phyloP scores from a whole-genome alignment of 1,140 invertebrate genomes.

The Leptopilina boulardi region DNA sequence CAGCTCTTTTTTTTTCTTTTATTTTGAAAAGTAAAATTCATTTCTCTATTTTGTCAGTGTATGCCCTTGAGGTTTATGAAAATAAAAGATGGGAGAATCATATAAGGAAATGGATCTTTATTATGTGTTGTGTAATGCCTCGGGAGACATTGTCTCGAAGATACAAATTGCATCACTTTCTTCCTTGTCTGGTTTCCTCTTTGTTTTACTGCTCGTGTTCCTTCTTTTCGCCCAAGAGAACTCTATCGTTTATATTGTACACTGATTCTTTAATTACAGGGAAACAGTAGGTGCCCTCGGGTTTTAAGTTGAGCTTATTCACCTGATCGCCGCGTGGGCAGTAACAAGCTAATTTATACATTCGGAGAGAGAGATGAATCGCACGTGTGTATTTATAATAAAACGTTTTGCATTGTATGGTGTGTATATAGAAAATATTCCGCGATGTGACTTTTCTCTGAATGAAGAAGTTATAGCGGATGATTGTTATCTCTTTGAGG shows the following conservation, averaged over 20 bases:
- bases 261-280: constrained; percentile 23
- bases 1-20: too few species aligned
- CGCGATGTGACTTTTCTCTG: too few species aligned
- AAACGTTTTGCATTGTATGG: too few species aligned
- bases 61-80: not conserved
- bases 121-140: constrained; percentile 8
- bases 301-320: not conserved
- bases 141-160: not conserved
- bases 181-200: not conserved
- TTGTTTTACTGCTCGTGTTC: not conserved
- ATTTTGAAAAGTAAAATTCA: not conserved
- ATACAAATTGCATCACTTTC: constrained; percentile 24
- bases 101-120: constrained; percentile 6
- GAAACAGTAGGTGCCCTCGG: constrained; percentile 6
- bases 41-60: not conserved
- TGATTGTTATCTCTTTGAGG: too few species aligned
- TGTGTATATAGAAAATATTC: too few species aligned
- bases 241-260: constrained; percentile 10
- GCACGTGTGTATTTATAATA: not conserved
- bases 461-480: too few species aligned
- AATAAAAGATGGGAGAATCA: not conserved
- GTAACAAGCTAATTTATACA: constrained; percentile 24
- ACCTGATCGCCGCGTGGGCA: constrained; percentile 15
- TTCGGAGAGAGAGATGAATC: not conserved
- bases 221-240: not conserved